A percentile compares a stretch with the other conserved stretches of the same genome.
Evolutionary conservation across 2,797 vertebrate genomes (phyloP).

Genomic region (Sternarchorhynchus goeldii): DNA sequence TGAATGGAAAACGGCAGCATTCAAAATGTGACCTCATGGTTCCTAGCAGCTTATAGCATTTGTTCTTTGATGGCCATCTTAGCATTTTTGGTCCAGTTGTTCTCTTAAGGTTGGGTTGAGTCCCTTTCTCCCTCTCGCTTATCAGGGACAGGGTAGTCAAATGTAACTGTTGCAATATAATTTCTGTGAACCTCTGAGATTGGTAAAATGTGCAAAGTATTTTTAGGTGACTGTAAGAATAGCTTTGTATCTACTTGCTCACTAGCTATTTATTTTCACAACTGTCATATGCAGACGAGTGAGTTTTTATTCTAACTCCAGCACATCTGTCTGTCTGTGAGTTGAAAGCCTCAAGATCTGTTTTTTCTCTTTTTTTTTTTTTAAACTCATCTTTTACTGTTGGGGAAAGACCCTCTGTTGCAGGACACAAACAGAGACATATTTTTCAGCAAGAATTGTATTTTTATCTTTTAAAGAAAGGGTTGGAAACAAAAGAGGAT

Average conservation of each 20-base stretch:
- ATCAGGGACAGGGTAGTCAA: conserved; percentile 55
- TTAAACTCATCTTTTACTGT: conserved; percentile 9
- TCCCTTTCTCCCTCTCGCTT: not conserved
- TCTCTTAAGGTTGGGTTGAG: too few species aligned
- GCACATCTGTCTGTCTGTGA: conserved; percentile 21
- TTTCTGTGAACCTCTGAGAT: conserved; percentile 23
- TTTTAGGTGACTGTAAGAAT: conserved; percentile 26
- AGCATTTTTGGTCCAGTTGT: not conserved
- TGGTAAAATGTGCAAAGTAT: conserved; percentile 4
- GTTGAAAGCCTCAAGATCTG: conserved; percentile 46
- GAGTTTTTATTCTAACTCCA: conserved; percentile 38
- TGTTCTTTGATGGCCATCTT: not conserved
- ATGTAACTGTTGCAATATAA: conserved; percentile 50
- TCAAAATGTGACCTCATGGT: too few species aligned
- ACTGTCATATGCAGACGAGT: conserved; percentile 20
- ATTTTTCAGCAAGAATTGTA: conserved; percentile 57
- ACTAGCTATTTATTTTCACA: conserved; percentile 61
- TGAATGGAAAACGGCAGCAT: not conserved
- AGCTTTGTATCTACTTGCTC: conserved; percentile 46
- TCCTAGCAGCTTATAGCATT: not conserved
- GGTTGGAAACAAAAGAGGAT: conserved; percentile 27
- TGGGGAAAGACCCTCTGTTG: conserved; percentile 43
- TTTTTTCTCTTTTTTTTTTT: conserved; percentile 4
- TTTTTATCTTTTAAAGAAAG: conserved; percentile 64
- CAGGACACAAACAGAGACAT: conserved; percentile 50